These are phyloP conservation scores for Cassiopea andromeda DNA, from an alignment of 30 jellyfish, hydroid and myxozoan genomes.

Conservation along the genomic window DNA sequence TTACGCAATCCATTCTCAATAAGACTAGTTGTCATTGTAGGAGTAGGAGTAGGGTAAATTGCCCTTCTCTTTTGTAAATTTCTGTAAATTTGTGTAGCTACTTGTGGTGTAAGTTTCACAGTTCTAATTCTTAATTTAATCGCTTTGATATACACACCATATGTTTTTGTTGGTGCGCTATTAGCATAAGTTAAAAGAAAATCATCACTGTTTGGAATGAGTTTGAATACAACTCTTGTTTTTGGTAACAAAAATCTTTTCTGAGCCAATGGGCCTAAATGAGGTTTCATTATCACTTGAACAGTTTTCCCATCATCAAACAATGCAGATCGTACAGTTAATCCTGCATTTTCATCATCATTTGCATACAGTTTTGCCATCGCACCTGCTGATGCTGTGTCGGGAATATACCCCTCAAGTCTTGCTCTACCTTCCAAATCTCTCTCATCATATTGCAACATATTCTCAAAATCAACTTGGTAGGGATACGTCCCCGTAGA, in stretches of 20 bases:
- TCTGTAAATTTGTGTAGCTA: not conserved
- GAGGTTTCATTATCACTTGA: not conserved
- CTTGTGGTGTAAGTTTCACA: not conserved
- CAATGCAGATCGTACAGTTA: not conserved
- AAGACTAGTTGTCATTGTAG: not conserved
- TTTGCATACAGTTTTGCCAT: not conserved
- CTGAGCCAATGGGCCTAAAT: not conserved
- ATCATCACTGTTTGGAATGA: not conserved
- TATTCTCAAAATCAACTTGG: not conserved
- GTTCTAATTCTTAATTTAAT: not conserved
- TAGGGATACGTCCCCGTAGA: constrained; percentile 7
- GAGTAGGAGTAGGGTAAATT: not conserved
- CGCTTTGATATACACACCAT: not conserved
- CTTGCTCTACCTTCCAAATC: constrained; percentile 11
- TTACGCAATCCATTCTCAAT: not conserved
- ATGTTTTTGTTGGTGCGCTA: not conserved
- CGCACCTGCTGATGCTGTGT: not conserved
- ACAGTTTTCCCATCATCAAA: not conserved
- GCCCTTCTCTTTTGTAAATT: not conserved
- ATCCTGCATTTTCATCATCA: not conserved
- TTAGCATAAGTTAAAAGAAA: not conserved
- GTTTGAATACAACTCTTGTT: not conserved
- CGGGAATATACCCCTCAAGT: not conserved
- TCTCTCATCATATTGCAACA: not conserved
- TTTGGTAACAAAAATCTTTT: not conserved